Conservation (phyloP, 2,797 vertebrate genomes). For the Valencia hispanica region DNA sequence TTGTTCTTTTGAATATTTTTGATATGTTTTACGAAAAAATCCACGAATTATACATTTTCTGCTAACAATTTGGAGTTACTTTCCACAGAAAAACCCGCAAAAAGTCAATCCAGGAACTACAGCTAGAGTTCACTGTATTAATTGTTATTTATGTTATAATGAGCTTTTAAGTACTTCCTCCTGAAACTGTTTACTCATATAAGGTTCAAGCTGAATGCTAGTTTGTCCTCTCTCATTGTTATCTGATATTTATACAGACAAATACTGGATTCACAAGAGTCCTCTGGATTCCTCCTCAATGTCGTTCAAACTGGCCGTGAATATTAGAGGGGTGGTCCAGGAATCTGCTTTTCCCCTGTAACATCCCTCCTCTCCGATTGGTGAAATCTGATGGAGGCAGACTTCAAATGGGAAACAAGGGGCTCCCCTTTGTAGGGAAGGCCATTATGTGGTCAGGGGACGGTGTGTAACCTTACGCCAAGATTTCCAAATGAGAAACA, state of each 20-base stretch:
- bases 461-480: conserved; percentile 66
- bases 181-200: too few relatives aligned
- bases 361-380: conserved; percentile 44
- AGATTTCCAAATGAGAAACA: conserved; percentile 52
- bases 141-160: background rate
- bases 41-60: too few relatives aligned
- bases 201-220: background rate
- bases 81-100: too few relatives aligned
- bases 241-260: conserved; percentile 4
- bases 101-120: too few relatives aligned
- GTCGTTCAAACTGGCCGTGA: conserved; percentile 41
- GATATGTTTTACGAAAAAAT: too few relatives aligned
- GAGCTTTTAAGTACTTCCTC: background rate
- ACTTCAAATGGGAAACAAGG: conserved; percentile 70
- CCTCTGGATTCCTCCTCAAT: conserved; percentile 38
- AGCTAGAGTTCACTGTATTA: background rate
- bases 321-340: conserved; percentile 47
- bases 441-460: conserved; percentile 62
- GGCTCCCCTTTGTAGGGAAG: conserved; percentile 64
- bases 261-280: conserved; percentile 26
- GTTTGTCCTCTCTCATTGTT: background rate
- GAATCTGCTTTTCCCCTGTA: conserved; percentile 47
- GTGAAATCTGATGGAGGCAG: conserved; percentile 68
- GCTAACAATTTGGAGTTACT: too few relatives aligned
- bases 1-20: too few relatives aligned